Base-by-base conservation (phyloP, 2,888 invertebrate species). In the Tuberolachnus salignus region DNA sequence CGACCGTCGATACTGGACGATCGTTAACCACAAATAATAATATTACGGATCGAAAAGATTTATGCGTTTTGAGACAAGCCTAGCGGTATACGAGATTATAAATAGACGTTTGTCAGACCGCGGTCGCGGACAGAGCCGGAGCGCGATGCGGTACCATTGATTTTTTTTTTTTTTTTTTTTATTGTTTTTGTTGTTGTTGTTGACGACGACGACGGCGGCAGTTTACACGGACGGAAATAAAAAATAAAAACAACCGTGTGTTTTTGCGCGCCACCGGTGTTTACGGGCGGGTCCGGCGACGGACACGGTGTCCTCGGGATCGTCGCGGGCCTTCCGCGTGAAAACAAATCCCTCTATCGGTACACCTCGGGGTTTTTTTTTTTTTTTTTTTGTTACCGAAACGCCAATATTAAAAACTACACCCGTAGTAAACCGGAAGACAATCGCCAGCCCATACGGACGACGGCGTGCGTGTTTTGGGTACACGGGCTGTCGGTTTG, bases 391-490 rank as follows among this genome's bases (percentile, higher is more conserved):
- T n/a, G n/a, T n/a, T 59, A 66, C 57, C 51, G 19, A 78, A 78
- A 78, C 21, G 67, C 49, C 75, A 59, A 78, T 78, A 78, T 59
- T 55, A 78, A 69, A 78, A 78, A 78, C 67, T 49, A 73, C 46
- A 26, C 19, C 72, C n/a, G 44, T 34, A 4, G 34, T 34, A 42
- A 4, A 9, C 57, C 59, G 72, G 46, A 71, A 71, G 14, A 23
- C 13, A 26, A n/a, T n/a, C n/a, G n/a, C n/a, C 34, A 4, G 6
- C 34, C 3, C 34, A 34, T 34, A 34, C 34, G 6, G n/a, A n/a
- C n/a, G n/a, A n/a, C n/a, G n/a, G n/a, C n/a, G n/a, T n/a, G n/a
- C n/a, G n/a, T n/a, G n/a, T n/a, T n/a, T n/a, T n/a, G n/a, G n/a
- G 3, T 34, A 34, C 34, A 34, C 34, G 34, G n/a, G 55, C 23